Base-by-base conservation (phyloP, 1,140 invertebrate species). In the Paramacrobiotus metropolitanus region DNA sequence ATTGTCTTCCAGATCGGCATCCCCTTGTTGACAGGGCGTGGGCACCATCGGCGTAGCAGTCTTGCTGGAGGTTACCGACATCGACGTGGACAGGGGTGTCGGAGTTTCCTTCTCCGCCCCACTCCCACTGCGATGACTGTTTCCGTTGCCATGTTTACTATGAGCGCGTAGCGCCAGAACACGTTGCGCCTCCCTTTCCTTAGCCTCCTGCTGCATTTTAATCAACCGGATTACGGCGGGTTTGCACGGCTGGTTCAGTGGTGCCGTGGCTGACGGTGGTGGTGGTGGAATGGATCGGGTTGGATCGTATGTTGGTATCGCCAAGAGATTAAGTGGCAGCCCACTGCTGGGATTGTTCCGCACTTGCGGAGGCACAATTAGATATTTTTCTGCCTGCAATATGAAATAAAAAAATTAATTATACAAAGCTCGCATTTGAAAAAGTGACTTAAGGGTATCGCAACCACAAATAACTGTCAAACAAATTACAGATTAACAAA, bases 261-360 rank as follows among this genome's bases (percentile, higher is more conserved):
- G 48, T 20, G 48, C 48, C 15, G 24, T 28, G 15, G 48, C 15
- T 15, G 48, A 20, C 4, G 48, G 48, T 9, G 48, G 48, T 9
- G 48, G 48, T 55, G 48, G 48, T 20, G 48, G 48, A 24, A 55
- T 55, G 48, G 48, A 15, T 55, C 48, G 48, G 4, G 48, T 55
- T 4, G 48, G 48, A 55, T 55, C 48, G 48, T 55, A 55, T 15
- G 48, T 55, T 15, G 48, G 48, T 9, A 55, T 55, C 15, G 48
- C 15, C 15, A 28, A 9, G 15, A 55, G 48, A 24, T 55, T 55
- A 4, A 55, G 24, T 15, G 48, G 48, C 4, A 24, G 15, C 15
- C 9, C 15, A 24, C 48, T 24, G 15, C 4, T 4, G 4, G 48
- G 48, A 28, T 24, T 20, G 48, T 24, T 55, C 48, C 15, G 28